Evolutionary conservation across 2,797 vertebrate species (phyloP).

Genomic region (Thunnus albacares): DNA sequence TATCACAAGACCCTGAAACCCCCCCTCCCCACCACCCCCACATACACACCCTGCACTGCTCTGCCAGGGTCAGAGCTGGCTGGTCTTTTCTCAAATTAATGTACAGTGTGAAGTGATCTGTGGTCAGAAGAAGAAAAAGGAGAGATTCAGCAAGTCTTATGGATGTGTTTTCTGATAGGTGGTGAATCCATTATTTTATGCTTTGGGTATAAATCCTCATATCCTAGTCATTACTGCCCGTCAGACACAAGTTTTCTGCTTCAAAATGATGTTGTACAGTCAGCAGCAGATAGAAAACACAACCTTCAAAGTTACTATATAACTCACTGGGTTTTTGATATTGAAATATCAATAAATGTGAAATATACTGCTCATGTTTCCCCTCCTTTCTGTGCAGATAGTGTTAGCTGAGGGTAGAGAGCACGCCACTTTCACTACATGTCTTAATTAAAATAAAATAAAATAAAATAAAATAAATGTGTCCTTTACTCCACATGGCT

Average conservation of each 20-base stretch:
- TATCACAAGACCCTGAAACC: constrained; percentile 73
- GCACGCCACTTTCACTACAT: neutral
- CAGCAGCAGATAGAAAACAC: neutral
- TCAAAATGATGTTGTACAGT: neutral
- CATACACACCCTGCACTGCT: neutral
- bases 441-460: neutral
- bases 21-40: neutral
- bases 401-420: neutral
- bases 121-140: neutral
- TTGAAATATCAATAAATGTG: constrained; percentile 57
- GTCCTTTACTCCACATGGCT: neutral
- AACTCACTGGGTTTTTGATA: constrained; percentile 19
- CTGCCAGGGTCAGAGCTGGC: constrained; percentile 9
- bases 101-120: constrained; percentile 22
- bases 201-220: neutral
- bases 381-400: constrained; percentile 37
- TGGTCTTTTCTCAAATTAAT: constrained; percentile 10
- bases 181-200: neutral
- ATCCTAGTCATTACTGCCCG: neutral
- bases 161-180: neutral
- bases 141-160: neutral
- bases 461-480: too few relatives aligned
- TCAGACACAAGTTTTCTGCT: neutral
- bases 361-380: constrained; percentile 5
- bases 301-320: neutral